Base-by-base conservation (phyloP, 1,140 invertebrate species). In the Megalonaias nervosa region DNA sequence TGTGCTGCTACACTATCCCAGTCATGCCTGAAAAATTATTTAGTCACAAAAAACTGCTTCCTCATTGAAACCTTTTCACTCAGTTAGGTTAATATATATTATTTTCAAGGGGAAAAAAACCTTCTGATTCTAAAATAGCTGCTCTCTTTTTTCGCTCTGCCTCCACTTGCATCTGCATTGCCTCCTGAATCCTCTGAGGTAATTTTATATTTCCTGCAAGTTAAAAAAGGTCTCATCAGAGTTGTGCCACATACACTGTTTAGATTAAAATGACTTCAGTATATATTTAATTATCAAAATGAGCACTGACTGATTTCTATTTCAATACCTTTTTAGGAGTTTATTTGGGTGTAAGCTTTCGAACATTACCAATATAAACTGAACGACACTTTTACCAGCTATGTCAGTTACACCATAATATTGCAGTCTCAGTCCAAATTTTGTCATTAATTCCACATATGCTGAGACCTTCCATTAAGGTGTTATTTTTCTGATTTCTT, bases 151-250 rank as follows among this genome's bases (percentile, higher is more conserved):
- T 95, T 69, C 99, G 91, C 91, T 99, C 98, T 0, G 98, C 98
- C 92, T 99, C 98, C 0, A 99, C 97, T 74, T 99, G 98, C 97
- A 99, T 99, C 92, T 99, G 98, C 98, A 99, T 99, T 11, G 98
- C 98, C 92, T 99, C 98, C 87, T 99, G 97, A 9, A 99, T 96
- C 90, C 97, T 94, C 3, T 92, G 90, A 14, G 99, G 99, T 82
- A 99, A 91, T 90, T 95, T 96, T 84, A 99, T 98, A 89, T 99
- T 97, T 91, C 96, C 95, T 97, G 81, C 21, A 81, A 81, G 57
- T 38, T 62, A 69, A 74, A 17, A 58, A 59, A 60, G 15, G 38
- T 15, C 15, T 17, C 16, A 67, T 9, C 67, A 0, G 59, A 61
- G 59, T 61, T 15, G 26, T 61, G 61, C 21, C 17, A 19, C 59